Evolutionary conservation across 2,113 vertebrate genomes (phyloP).

Genomic region (Ameiurus melas): DNA sequence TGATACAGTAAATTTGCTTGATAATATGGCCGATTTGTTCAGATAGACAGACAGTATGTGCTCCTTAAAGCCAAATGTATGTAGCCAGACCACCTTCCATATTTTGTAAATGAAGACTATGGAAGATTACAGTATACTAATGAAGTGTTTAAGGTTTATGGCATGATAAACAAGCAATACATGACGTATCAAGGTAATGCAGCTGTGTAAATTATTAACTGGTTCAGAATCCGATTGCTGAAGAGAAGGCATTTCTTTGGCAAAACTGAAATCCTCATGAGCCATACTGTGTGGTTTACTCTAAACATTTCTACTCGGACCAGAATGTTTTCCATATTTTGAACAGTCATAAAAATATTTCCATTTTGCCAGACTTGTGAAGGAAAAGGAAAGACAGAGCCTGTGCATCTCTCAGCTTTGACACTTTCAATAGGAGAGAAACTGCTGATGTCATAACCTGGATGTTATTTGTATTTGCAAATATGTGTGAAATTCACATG

Average conservation of each 20-base stretch:
- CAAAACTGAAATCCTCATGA: neutral
- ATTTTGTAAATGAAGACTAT: slow-evolving; percentile 1
- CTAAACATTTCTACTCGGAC: neutral
- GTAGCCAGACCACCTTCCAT: neutral
- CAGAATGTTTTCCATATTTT: neutral
- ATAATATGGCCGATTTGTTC: neutral
- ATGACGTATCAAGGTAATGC: neutral
- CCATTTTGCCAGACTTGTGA: slow-evolving; percentile 11
- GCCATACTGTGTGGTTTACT: neutral
- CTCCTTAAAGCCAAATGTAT: neutral
- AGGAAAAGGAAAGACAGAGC: slow-evolving; percentile 9
- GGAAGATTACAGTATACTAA: neutral
- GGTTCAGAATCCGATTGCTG: slow-evolving; percentile 7
- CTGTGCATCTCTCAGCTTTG: slow-evolving; percentile 17
- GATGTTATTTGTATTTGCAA: slow-evolving; percentile 40
- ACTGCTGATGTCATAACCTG: slow-evolving; percentile 41
- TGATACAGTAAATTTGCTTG: neutral
- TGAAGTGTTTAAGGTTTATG: neutral
- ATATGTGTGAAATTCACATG: slow-evolving; percentile 28
- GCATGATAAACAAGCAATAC: slow-evolving; percentile 17
- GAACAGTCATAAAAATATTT: neutral
- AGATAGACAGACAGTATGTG: neutral
- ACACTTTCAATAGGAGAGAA: slow-evolving; percentile 40
- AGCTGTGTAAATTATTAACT: neutral
- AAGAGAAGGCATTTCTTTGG: neutral